Evolutionary conservation across 2,113 vertebrate species (phyloP), one percentile per base, ranked within the genome.

Genomic region (Sturnus vulgaris): DNA sequence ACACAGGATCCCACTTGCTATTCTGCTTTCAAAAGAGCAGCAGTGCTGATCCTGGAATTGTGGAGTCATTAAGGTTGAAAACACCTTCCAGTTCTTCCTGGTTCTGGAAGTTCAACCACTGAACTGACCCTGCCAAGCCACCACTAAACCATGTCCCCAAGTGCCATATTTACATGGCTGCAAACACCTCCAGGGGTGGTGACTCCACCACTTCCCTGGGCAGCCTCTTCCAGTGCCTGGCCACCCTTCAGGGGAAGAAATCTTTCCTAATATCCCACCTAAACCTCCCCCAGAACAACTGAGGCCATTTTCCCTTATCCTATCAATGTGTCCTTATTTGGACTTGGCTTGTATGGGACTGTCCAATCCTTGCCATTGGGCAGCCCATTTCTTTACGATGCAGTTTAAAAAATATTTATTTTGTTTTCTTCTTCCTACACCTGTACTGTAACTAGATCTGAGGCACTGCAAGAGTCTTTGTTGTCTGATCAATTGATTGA

Each of bases 381-480:
- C 2, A 0, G 3, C 17, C 37, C 11, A 10, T 72, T 71, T 64
- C n/a, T 64, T 87, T 52, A 46, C 0, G 2, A 9, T 47, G 5
- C 6, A 35, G 4, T 23, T 91, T 30, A 35, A 71, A 70, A 20
- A 1, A 30, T 12, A 5, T 40, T 47, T 68, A 7, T 53, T 27
- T 60, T 80, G 7, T 69, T 79, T 63, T 42, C 17, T 56, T 12
- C 10, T 83, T 66, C 12, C 12, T 71, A 1, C 18, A 59, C 82
- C 42, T 47, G 0, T 22, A 4, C 4, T 11, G 18, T 37, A 82
- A 21, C 8, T 60, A 27, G 28, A 65, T 85, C 47, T 69, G 33
- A 35, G 37, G 11, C 33, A 50, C 33, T 16, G 59, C 27, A 22
- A 3, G 18, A 40, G 16, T 60, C 28, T 50, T 82, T 65, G n/a